phyloP scores from a whole-genome alignment of 2,797 vertebrate species.

The Sebastes goodei region DNA sequence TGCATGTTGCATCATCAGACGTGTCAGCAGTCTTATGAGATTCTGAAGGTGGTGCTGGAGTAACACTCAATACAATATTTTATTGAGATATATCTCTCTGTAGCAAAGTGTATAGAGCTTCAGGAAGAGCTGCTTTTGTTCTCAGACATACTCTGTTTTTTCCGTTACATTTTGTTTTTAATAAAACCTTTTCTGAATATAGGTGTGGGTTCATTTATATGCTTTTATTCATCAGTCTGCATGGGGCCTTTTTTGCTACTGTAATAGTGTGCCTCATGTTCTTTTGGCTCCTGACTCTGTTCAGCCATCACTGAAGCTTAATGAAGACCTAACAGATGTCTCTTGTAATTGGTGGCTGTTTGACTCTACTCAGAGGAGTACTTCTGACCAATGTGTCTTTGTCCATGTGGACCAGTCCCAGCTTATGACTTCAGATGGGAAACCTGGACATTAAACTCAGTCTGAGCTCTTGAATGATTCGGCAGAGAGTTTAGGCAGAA shows the following conservation, averaged over 20 bases:
- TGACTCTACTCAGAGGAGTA: constrained; percentile 41
- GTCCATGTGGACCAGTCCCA: neutral
- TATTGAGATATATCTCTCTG: neutral
- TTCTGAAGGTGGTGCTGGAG: neutral
- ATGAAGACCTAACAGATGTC: constrained; percentile 55
- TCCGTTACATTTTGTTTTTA: neutral
- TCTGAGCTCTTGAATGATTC: neutral
- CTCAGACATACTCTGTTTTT: neutral
- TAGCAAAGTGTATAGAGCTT: neutral
- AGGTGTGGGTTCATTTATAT: neutral
- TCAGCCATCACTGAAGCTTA: constrained; percentile 14
- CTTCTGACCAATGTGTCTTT: neutral
- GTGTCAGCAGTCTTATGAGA: neutral
- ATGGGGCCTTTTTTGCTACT: neutral
- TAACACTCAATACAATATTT: too few species aligned
- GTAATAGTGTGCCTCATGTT: constrained; percentile 64
- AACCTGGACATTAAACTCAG: neutral
- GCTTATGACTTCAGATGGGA: neutral
- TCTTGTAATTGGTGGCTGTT: constrained; percentile 35
- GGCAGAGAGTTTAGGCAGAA: neutral
- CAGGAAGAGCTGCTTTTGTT: neutral
- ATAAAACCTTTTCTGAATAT: neutral
- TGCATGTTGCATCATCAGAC: neutral
- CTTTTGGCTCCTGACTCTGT: constrained; percentile 30
- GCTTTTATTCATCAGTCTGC: neutral